Conservation (phyloP, 1,140 invertebrate species). For the Parasteatoda tepidariorum region DNA sequence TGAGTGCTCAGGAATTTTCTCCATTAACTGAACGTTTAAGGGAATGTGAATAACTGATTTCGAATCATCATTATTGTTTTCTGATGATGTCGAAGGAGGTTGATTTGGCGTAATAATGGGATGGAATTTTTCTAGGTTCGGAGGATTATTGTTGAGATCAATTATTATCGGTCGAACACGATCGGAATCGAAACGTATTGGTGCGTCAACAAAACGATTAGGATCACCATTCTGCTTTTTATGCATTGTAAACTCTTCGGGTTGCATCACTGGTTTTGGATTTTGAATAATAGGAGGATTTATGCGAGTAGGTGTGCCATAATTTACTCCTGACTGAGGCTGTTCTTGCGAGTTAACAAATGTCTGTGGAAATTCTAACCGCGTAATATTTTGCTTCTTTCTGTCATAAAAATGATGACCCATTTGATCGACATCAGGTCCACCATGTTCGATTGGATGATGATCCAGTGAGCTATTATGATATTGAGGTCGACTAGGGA, state of each 20-base stretch:
- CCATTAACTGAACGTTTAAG: neutral
- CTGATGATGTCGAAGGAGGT: neutral
- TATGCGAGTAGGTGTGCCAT: neutral
- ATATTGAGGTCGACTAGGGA: neutral
- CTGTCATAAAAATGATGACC: neutral
- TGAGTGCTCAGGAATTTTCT: neutral
- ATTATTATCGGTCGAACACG: slow-evolving; percentile 13
- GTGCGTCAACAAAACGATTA: slow-evolving; percentile 9
- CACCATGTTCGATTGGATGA: slow-evolving; percentile 1
- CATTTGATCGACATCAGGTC: neutral
- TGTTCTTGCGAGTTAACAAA: neutral
- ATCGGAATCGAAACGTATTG: slow-evolving; percentile 11
- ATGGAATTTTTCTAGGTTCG: slow-evolving; percentile 20
- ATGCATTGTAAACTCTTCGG: neutral
- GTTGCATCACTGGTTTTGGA: slow-evolving; percentile 19
- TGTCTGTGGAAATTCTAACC: neutral
- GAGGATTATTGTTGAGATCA: neutral
- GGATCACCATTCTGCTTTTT: slow-evolving; percentile 2
- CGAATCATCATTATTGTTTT: neutral
- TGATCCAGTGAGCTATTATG: neutral
- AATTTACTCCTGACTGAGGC: neutral
- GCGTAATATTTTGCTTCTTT: neutral
- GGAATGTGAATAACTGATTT: neutral
- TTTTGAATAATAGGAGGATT: neutral
- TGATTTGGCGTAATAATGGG: neutral